phyloP scores from a whole-genome alignment of 2,797 vertebrate genomes.

The Sparus aurata region DNA sequence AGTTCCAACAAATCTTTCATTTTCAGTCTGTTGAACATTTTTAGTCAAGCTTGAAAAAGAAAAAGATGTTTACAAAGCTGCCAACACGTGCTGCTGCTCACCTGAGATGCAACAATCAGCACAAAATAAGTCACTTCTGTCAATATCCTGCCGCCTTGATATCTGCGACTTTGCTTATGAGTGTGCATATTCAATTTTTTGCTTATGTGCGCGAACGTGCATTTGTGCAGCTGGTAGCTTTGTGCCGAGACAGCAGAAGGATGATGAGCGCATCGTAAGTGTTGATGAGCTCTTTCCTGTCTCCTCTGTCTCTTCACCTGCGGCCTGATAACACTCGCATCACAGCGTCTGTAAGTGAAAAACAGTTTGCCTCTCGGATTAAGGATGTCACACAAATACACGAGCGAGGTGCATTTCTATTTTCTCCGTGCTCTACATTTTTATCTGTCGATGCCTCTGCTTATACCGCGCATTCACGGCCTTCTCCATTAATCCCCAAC shows the following conservation, averaged over 20 bases:
- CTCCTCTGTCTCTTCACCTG: conserved; percentile 44
- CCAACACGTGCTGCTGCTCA: neutral
- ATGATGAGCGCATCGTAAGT: conserved; percentile 51
- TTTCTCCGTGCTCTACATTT: neutral
- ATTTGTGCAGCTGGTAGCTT: conserved; percentile 28
- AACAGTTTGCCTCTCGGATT: conserved; percentile 9
- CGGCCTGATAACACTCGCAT: conserved; percentile 34
- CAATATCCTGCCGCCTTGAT: conserved; percentile 41
- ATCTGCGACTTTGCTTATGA: neutral
- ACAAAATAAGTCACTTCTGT: conserved; percentile 28
- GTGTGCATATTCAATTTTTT: conserved; percentile 24
- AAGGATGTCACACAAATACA: neutral
- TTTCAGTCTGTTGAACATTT: conserved; percentile 7
- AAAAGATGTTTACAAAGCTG: neutral
- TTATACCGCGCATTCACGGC: neutral
- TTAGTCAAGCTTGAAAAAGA: neutral
- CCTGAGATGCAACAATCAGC: conserved; percentile 30
- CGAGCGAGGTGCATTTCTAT: neutral
- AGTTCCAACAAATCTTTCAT: neutral
- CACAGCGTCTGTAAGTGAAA: neutral
- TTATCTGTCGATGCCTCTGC: neutral
- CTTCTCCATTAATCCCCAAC: neutral
- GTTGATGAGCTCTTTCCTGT: conserved; percentile 45
- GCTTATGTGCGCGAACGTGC: conserved; percentile 16
- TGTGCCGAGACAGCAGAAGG: conserved; percentile 55